phyloP scores from a whole-genome alignment of 2,113 vertebrate genomes.

The Pampusana beccarii region DNA sequence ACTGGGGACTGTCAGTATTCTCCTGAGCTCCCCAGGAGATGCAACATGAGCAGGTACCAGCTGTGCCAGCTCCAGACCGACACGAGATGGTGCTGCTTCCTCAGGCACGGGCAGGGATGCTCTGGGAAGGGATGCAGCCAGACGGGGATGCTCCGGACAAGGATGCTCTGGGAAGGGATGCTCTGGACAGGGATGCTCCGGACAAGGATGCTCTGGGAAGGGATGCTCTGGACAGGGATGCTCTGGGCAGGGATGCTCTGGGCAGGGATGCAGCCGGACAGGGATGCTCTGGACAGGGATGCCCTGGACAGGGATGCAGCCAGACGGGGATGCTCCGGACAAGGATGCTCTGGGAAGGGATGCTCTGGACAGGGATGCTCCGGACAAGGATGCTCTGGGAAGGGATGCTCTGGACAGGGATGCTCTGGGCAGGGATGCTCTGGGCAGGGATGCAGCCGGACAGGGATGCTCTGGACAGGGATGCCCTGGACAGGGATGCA shows the following conservation, averaged over 20 bases:
- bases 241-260: no score
- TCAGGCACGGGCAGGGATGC: neutral
- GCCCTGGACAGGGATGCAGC: no score
- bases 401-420: neutral
- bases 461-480: neutral
- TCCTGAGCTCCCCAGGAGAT: neutral
- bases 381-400: neutral
- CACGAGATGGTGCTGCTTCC: constrained; percentile 67
- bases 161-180: no score
- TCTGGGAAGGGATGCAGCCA: neutral
- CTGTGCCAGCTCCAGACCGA: neutral
- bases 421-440: neutral
- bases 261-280: no score
- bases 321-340: no score
- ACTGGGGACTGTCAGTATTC: neutral
- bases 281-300: no score
- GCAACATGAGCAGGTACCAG: accelerated
- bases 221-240: no score
- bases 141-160: no score
- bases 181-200: no score
- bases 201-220: no score
- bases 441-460: neutral
- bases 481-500: neutral
- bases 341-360: neutral
- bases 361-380: neutral